A percentile compares a stretch with the other conserved stretches of the same genome.
Evolutionary conservation across 1,140 invertebrate genomes (phyloP).

Genomic region (Dufourea novaeangliae): DNA sequence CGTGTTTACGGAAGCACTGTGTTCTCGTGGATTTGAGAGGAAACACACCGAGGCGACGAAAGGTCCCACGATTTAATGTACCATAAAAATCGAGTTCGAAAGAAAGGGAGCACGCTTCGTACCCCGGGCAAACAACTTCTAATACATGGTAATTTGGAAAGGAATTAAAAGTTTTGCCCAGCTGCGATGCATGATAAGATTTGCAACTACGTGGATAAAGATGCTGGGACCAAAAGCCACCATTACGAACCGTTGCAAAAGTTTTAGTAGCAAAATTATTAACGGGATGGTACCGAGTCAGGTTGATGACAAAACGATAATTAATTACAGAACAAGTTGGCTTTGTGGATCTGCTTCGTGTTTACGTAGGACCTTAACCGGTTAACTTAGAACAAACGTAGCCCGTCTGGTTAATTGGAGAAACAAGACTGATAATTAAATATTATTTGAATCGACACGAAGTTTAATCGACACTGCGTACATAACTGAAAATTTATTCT

Average conservation of each 20-base stretch:
- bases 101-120: not conserved
- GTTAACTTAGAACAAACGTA: conserved; percentile 14
- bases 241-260: conserved; percentile 8
- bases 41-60: not conserved
- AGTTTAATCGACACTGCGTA: not conserved
- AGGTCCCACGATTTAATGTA: conserved; percentile 22
- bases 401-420: not conserved
- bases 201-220: conserved; percentile 12
- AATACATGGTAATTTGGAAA: conserved; percentile 25
- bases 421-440: not conserved
- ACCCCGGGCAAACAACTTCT: conserved; percentile 1
- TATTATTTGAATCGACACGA: not conserved
- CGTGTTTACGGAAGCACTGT: conserved; percentile 37
- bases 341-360: not conserved
- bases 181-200: not conserved
- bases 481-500: no score
- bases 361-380: not conserved
- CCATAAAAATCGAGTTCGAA: conserved; percentile 25
- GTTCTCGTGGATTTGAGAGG: conserved; percentile 22
- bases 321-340: not conserved
- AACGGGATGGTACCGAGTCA: no score
- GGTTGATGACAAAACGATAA: not conserved
- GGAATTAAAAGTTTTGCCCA: conserved; percentile 38
- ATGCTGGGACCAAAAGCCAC: not conserved
- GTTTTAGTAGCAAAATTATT: conserved; percentile 23